These are phyloP conservation scores for Nesogale talazaci DNA, from an alignment of 2,113 vertebrate species.

Conservation along the genomic window DNA sequence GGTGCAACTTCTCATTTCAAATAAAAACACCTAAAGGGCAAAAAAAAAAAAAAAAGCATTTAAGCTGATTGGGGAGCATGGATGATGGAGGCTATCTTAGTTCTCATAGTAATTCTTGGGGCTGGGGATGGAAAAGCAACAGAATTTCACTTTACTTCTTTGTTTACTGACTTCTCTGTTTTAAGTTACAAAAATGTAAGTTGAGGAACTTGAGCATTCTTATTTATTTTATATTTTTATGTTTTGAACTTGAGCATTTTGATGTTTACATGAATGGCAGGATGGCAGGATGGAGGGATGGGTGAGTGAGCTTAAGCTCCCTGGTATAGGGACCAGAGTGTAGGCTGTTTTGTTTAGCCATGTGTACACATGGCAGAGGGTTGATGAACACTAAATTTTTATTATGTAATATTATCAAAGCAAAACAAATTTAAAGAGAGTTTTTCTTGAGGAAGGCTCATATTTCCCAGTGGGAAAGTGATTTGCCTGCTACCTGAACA, in stretches of 20 bases:
- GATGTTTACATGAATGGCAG: no score
- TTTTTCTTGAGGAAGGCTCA: not conserved
- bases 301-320: not conserved
- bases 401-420: not conserved
- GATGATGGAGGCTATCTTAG: not conserved
- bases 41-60: no score
- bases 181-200: accelerated
- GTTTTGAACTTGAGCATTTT: no score
- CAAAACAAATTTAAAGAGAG: not conserved
- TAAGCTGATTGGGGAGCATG: not conserved
- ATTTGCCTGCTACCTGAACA: not conserved
- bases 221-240: no score
- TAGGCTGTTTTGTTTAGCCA: not conserved
- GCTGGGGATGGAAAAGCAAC: no score
- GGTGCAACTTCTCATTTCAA: slow-evolving; percentile 79
- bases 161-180: not conserved
- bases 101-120: not conserved
- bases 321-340: accelerated
- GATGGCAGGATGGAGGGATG: not conserved
- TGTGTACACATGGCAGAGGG: not conserved
- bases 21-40: slow-evolving; percentile 82
- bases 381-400: not conserved
- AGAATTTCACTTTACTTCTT: not conserved
- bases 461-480: not conserved
- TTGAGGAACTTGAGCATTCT: accelerated